Evolutionary conservation across 2,797 vertebrate genomes (phyloP).

Genomic region (Silurus lanzhouensis): DNA sequence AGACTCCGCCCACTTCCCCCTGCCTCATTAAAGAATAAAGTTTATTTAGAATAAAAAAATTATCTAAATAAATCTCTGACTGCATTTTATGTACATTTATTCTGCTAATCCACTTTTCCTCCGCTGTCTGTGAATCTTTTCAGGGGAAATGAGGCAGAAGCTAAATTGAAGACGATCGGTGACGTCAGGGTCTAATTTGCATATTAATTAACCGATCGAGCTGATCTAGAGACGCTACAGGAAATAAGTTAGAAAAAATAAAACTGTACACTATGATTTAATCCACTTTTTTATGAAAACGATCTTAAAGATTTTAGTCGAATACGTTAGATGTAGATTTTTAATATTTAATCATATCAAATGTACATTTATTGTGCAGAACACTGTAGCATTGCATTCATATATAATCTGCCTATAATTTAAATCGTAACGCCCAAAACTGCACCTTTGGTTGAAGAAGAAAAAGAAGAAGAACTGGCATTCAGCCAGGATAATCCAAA

Average conservation of each 20-base stretch:
- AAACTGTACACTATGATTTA: neutral
- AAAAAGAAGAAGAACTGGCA: too few species aligned
- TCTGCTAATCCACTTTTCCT: neutral
- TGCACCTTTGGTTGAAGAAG: neutral
- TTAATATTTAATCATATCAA: neutral
- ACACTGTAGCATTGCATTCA: neutral
- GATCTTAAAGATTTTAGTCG: neutral
- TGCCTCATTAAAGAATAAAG: neutral
- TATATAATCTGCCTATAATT: too few species aligned
- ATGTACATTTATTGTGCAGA: neutral
- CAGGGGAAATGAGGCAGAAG: neutral
- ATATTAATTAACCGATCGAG: neutral
- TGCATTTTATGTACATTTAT: neutral
- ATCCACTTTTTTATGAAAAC: too few species aligned
- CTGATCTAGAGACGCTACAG: neutral
- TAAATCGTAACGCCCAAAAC: neutral
- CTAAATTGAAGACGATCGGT: neutral
- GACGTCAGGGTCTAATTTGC: neutral
- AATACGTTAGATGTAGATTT: neutral
- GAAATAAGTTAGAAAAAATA: neutral
- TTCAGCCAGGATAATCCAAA: neutral
- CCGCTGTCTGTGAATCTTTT: neutral
- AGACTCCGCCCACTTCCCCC: neutral
- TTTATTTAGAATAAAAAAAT: neutral
- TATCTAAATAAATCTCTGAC: neutral